phyloP scores from a whole-genome alignment of 2,888 invertebrate genomes.

The Nomada hirtipes region DNA sequence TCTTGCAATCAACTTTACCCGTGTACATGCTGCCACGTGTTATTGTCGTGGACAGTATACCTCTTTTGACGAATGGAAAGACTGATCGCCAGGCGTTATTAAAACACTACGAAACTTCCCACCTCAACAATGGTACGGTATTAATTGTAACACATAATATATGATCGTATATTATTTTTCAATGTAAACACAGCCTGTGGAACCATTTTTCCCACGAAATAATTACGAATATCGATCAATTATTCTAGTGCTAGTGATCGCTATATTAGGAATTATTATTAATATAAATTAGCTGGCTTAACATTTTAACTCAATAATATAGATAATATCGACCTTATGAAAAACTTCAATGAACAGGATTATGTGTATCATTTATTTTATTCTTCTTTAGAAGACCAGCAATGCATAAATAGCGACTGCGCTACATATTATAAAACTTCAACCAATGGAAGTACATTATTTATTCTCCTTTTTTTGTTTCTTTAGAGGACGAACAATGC shows the following conservation, averaged over 20 bases:
- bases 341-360: no score
- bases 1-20: slow-evolving; percentile 88
- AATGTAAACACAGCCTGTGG: background rate
- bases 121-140: slow-evolving; percentile 58
- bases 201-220: background rate
- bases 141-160: background rate
- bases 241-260: no score
- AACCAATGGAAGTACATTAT: background rate
- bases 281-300: no score
- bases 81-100: slow-evolving; percentile 92
- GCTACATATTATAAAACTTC: no score
- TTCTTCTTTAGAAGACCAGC: background rate
- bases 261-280: no score
- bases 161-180: background rate
- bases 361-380: no score
- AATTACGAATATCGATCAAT: no score
- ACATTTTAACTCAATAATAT: no score
- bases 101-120: slow-evolving; percentile 89
- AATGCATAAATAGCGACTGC: background rate
- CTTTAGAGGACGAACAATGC: slow-evolving; percentile 85
- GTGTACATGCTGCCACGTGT: slow-evolving; percentile 92
- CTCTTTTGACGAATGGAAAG: slow-evolving; percentile 94
- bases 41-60: slow-evolving; percentile 90
- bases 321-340: no score
- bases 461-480: slow-evolving; percentile 4